phyloP scores from a whole-genome alignment of 2,888 invertebrate species.

The Drosophila subsilvestris region DNA sequence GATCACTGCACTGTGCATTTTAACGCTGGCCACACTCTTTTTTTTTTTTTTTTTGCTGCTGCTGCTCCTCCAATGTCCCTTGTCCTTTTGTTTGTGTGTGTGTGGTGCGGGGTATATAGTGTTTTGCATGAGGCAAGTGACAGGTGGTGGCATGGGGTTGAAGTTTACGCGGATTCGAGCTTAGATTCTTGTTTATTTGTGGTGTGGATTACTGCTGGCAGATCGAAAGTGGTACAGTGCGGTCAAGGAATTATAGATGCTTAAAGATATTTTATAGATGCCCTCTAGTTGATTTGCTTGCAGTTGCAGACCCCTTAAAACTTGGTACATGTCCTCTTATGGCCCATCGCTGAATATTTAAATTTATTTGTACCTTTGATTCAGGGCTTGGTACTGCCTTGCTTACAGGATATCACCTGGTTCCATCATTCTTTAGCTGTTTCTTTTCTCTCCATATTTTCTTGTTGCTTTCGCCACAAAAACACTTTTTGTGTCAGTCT shows the following conservation, averaged over 20 bases:
- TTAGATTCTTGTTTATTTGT: conserved; percentile 30
- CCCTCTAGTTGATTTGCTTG: no score
- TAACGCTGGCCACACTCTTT: conserved; percentile 65
- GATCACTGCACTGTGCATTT: conserved; percentile 76
- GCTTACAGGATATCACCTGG: not conserved
- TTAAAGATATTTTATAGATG: no score
- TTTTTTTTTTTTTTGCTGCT: conserved; percentile 19
- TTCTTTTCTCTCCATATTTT: not conserved
- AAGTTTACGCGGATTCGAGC: not conserved
- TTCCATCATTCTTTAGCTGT: conserved; percentile 10
- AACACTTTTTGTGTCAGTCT: not conserved
- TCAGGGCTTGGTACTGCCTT: not conserved
- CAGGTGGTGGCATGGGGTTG: conserved; percentile 4
- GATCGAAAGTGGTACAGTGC: conserved; percentile 7
- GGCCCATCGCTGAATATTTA: not conserved
- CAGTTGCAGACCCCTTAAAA: no score
- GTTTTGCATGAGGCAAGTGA: conserved; percentile 29
- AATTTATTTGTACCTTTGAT: not conserved
- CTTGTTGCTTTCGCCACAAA: conserved; percentile 9
- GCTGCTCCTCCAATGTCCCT: no score
- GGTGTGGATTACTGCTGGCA: conserved; percentile 3
- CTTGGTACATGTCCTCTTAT: no score
- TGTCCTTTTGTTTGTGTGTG: conserved; percentile 22
- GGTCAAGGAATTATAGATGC: no score
- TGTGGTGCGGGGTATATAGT: conserved; percentile 19